Evolutionary conservation across 2,888 invertebrate species (phyloP).

Genomic region (Peribatodes rhomboidaria): DNA sequence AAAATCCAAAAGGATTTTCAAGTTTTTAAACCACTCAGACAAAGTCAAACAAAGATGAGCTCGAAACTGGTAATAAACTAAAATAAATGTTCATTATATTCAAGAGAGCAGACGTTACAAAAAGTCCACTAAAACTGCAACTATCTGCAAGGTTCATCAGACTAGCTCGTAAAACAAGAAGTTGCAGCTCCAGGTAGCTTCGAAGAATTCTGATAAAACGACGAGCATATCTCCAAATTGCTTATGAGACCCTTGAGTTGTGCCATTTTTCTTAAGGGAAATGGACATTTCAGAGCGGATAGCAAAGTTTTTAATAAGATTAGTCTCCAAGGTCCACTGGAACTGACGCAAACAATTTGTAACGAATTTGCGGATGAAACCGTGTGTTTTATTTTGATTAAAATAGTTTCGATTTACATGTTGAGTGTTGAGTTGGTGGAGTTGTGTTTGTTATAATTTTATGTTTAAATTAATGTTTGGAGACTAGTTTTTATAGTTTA

Average conservation of each 20-base stretch:
- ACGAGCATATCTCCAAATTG: constrained; percentile 27
- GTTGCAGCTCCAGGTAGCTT: constrained; percentile 20
- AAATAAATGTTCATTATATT: constrained; percentile 11
- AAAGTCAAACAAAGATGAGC: not conserved
- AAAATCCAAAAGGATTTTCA: not conserved
- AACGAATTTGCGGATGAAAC: constrained; percentile 57
- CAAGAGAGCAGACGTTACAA: constrained; percentile 8
- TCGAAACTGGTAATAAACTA: not conserved
- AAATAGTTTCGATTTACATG: constrained; percentile 31
- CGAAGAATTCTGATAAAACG: constrained; percentile 22
- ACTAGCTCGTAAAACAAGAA: constrained; percentile 26
- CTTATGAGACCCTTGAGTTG: constrained; percentile 36
- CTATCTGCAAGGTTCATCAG: constrained; percentile 15
- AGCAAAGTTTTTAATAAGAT: constrained; percentile 59
- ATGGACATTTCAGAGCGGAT: constrained; percentile 38
- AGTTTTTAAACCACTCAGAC: constrained; percentile 1
- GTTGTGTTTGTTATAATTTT: not conserved
- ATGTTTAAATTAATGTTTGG: not conserved
- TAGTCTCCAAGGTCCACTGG: constrained; percentile 54
- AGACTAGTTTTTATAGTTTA: not conserved
- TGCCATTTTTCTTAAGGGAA: constrained; percentile 43
- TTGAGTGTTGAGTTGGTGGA: constrained; percentile 12
- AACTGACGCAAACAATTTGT: constrained; percentile 59
- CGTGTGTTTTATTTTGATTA: constrained; percentile 43
- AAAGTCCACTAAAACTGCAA: constrained; percentile 10